Percentiles rank a stretch among this genome's conserved stretches.
Evolutionary conservation across 92 coral and sea anemone genomes (phyloP).

Genomic region (Phenganax stokvisi): DNA sequence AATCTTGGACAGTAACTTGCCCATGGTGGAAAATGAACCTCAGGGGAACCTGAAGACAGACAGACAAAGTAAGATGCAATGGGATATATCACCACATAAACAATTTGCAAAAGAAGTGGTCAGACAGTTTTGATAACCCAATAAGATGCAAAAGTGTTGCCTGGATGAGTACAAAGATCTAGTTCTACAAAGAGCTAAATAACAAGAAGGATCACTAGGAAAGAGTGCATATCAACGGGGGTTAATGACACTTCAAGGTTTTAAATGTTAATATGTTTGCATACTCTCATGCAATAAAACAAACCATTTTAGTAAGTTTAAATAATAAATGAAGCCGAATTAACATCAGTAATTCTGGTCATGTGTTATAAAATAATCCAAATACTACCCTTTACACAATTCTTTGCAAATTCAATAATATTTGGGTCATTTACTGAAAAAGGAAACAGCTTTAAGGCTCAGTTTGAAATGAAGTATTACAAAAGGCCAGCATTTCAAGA

Average conservation of each 20-base stretch:
- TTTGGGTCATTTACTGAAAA: too few relatives aligned
- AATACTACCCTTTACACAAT: background rate
- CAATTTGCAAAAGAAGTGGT: too few relatives aligned
- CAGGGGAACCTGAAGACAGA: constrained; percentile 7
- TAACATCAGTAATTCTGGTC: background rate
- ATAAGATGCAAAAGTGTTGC: too few relatives aligned
- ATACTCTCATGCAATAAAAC: background rate
- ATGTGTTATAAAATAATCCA: background rate
- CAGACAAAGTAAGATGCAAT: background rate
- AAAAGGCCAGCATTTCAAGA: too few relatives aligned
- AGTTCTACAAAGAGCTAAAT: too few relatives aligned
- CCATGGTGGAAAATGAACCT: constrained; percentile 58
- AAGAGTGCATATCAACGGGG: background rate
- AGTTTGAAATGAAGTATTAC: too few relatives aligned
- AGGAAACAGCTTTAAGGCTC: too few relatives aligned
- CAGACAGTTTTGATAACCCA: too few relatives aligned
- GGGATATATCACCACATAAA: too few relatives aligned
- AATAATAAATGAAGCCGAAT: background rate
- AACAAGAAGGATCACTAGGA: too few relatives aligned
- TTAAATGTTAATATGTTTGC: too few relatives aligned
- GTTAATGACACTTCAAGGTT: background rate
- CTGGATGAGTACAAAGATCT: too few relatives aligned
- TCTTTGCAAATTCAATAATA: background rate
- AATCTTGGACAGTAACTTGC: constrained; percentile 67
- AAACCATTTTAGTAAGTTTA: background rate